Conservation (phyloP, 2,113 vertebrate genomes). For the Brachypodius melanocephalos region DNA sequence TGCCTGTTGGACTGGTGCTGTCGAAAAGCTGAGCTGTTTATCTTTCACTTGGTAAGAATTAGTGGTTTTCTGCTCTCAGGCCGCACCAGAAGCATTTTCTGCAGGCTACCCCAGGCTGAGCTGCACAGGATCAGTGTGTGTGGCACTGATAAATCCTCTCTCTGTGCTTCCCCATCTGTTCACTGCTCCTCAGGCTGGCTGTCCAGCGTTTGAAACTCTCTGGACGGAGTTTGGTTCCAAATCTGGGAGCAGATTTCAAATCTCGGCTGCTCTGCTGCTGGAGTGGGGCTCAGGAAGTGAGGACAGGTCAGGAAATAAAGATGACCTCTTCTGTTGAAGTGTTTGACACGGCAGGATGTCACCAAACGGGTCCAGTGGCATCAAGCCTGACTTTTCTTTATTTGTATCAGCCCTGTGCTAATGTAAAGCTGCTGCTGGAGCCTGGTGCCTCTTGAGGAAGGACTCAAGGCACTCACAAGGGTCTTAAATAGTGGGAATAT, state of each 20-base stretch:
- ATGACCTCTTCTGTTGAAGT: not conserved
- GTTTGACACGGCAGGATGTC: not conserved
- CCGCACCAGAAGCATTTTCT: not conserved
- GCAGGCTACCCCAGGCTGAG: not conserved
- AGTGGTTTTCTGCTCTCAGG: not conserved
- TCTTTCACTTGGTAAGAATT: not conserved
- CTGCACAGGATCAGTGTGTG: not conserved
- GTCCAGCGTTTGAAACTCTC: slow-evolving; percentile 1
- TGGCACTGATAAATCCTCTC: slow-evolving; percentile 29
- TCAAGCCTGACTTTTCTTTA: not conserved
- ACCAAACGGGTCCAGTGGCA: not conserved
- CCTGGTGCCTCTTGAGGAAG: not conserved
- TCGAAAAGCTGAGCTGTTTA: not conserved
- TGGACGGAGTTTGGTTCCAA: not conserved
- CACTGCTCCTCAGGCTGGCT: not conserved
- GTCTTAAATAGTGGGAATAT: not conserved
- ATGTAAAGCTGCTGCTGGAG: not conserved
- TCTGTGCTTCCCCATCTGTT: slow-evolving; percentile 33
- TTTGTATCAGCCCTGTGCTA: not conserved
- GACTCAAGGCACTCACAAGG: not conserved
- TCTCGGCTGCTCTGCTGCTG: not conserved
- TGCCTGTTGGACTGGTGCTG: not conserved
- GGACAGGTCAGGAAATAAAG: not conserved
- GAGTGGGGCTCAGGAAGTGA: not conserved
- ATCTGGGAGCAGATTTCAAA: slow-evolving; percentile 26